Evolutionary conservation across 1,140 invertebrate genomes (phyloP).

Genomic region (Orchestia grillus): DNA sequence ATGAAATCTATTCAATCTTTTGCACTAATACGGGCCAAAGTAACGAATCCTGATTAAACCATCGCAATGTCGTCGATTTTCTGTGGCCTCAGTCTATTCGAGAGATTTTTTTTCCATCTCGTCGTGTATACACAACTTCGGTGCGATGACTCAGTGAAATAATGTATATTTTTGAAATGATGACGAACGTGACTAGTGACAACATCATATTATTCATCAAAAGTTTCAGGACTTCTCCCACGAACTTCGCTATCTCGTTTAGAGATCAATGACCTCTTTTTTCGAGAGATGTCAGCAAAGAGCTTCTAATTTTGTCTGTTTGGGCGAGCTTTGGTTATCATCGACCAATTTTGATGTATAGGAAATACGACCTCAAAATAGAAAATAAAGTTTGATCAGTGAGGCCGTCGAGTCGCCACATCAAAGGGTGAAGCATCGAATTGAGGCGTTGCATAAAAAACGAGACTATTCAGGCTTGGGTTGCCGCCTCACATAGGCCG

Average conservation of each 20-base stretch:
- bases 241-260: not conserved
- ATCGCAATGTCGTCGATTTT: not conserved
- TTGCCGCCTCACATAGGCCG: not conserved
- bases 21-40: not conserved
- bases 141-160: not conserved
- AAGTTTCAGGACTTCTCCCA: not conserved
- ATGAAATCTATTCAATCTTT: not conserved
- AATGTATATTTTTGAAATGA: not conserved
- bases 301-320: not conserved
- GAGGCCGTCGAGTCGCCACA: not conserved
- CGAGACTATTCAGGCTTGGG: too few species aligned
- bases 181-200: not conserved
- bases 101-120: not conserved
- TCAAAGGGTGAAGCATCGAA: not conserved
- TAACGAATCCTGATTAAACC: not conserved
- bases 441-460: not conserved
- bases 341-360: not conserved
- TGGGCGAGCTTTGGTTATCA: not conserved
- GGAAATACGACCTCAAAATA: not conserved
- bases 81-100: not conserved
- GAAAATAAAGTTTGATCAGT: not conserved
- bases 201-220: not conserved
- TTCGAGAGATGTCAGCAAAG: not conserved
- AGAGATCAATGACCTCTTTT: not conserved
- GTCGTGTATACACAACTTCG: not conserved